These are phyloP conservation scores for Axea sp. DNA, from an alignment of 2,888 invertebrate genomes.

Conservation along the genomic window DNA sequence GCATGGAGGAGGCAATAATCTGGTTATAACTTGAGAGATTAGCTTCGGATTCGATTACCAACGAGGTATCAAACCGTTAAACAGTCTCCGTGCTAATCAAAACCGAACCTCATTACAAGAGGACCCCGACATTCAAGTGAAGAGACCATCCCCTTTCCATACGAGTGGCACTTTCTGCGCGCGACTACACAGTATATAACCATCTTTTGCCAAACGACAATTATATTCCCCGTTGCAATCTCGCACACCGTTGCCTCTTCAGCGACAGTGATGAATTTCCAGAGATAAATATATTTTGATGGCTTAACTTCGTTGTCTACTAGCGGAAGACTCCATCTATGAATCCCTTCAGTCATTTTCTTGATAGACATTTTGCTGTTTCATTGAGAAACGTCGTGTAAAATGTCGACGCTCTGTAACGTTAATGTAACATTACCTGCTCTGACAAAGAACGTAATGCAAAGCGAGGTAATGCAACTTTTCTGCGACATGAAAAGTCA, in stretches of 20 bases:
- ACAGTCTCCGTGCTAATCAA: constrained; percentile 80
- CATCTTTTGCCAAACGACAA: constrained; percentile 62
- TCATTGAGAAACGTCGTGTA: constrained; percentile 48
- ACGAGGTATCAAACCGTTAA: constrained; percentile 80
- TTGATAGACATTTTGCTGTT: constrained; percentile 49
- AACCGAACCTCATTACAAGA: constrained; percentile 79
- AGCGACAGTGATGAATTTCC: constrained; percentile 60
- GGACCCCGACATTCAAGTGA: constrained; percentile 70
- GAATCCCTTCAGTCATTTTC: constrained; percentile 59
- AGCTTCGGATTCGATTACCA: constrained; percentile 80
- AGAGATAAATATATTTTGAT: constrained; percentile 63
- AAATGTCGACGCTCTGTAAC: constrained; percentile 43
- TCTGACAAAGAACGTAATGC: constrained; percentile 56
- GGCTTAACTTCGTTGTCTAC: constrained; percentile 61
- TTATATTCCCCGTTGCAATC: constrained; percentile 58
- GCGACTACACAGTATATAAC: constrained; percentile 55
- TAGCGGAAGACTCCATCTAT: constrained; percentile 57
- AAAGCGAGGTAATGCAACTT: constrained; percentile 49
- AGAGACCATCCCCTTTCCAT: constrained; percentile 61
- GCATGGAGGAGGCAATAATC: constrained; percentile 80
- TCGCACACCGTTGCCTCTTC: constrained; percentile 50
- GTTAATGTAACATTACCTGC: constrained; percentile 48
- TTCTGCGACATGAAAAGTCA: constrained; percentile 44
- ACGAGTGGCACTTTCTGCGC: constrained; percentile 57
- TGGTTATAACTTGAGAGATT: constrained; percentile 80